Evolutionary conservation across 2,113 vertebrate genomes (phyloP).

Genomic region (Lanius ludovicianus): DNA sequence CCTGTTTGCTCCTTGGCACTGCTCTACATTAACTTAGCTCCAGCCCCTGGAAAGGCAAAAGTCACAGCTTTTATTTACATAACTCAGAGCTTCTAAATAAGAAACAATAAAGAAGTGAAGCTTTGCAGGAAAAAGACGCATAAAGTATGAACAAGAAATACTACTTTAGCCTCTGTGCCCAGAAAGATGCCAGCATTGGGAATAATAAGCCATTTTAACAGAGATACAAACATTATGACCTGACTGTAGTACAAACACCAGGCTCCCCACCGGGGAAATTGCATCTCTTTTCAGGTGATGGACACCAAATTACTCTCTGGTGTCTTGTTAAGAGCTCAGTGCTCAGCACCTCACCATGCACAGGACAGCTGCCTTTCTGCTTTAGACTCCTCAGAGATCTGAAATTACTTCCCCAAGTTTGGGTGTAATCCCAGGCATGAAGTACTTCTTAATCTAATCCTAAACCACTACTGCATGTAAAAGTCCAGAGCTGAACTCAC

Average conservation of each 20-base stretch:
- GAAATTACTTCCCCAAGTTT: neutral
- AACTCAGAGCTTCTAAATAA: neutral
- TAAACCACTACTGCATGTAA: neutral
- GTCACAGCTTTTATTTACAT: neutral
- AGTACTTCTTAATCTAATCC: neutral
- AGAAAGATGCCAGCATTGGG: neutral
- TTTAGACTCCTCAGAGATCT: neutral
- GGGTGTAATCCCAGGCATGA: neutral
- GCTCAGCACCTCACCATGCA: neutral
- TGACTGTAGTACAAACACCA: neutral
- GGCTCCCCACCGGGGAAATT: neutral
- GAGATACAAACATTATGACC: neutral
- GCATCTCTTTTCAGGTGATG: neutral
- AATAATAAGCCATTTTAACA: neutral
- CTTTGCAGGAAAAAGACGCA: neutral
- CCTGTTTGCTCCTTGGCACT: neutral
- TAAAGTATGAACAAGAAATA: neutral
- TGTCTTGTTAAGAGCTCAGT: neutral
- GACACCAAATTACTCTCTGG: neutral
- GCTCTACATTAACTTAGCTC: neutral
- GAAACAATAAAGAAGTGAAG: neutral
- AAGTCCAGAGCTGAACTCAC: neutral
- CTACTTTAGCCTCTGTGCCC: neutral
- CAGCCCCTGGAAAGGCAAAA: neutral
- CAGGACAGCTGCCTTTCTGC: neutral